Evolutionary conservation across 2,888 invertebrate species (phyloP).

Genomic region (Drosophila yooni): DNA sequence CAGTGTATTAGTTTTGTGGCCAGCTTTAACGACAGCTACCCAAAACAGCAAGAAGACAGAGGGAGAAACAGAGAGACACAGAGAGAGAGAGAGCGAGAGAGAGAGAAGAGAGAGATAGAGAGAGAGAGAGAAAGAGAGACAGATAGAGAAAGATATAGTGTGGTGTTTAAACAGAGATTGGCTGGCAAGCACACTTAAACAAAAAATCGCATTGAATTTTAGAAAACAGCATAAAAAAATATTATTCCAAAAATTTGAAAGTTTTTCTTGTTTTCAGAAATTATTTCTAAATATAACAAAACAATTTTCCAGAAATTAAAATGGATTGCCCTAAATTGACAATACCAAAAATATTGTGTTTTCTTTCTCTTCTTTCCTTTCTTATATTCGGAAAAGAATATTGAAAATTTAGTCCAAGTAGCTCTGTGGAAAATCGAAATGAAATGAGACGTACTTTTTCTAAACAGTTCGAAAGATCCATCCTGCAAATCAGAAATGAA

Average conservation of each 20-base stretch:
- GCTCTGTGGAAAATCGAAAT: background rate
- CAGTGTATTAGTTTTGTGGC: conserved; percentile 69
- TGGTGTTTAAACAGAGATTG: background rate
- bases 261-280: background rate
- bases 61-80: background rate
- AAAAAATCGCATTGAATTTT: background rate
- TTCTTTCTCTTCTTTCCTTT: background rate
- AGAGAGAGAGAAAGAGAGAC: background rate
- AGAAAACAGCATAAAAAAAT: background rate
- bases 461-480: background rate
- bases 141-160: background rate
- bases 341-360: background rate
- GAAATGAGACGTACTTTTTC: background rate
- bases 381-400: no score
- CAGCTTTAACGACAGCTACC: conserved; percentile 55
- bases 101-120: background rate
- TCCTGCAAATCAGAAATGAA: background rate
- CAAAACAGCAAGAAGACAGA: background rate
- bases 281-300: background rate
- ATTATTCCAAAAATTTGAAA: background rate
- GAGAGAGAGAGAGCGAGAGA: background rate
- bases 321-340: background rate
- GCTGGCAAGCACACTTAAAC: background rate
- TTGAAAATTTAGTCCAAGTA: background rate
- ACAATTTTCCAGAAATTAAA: no score